Evolutionary conservation across 2,888 invertebrate species (phyloP), one percentile per base, ranked within the genome.

Genomic region (Mongoloraphidia duomilia): DNA sequence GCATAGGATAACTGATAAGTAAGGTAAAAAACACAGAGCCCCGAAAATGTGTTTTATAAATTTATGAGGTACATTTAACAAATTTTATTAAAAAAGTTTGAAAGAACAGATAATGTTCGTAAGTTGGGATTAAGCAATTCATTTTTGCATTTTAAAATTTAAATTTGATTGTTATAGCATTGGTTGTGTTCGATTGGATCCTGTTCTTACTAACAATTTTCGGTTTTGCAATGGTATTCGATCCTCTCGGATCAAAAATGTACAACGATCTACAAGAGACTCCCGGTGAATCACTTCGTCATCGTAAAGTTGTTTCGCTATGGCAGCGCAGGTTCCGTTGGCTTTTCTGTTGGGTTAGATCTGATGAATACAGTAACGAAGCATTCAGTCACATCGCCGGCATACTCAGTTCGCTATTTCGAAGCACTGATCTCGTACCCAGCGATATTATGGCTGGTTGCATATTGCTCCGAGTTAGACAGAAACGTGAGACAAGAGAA

Each of bases 371-470:
- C 57, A 81, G 83, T 47, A 80, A 80, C 58, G 83, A 84, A 63
- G 84, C 85, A 2, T 85, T 87, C 65, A 80, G 83, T 63, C 84
- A 85, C 67, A 81, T 83, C 49, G 85, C 84, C 63, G 81, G 84
- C 80, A 67, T 90, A 9, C 73, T 90, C 53, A 82, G 84, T 60
- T 80, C 83, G 3, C 72, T 89, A 52, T 89, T 90, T 66, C 75
- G 90, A 59, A 86, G 87, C 54, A 82, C 87, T 8, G 90, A 93
- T 66, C 69, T 92, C 39, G 91, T 93, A 1, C 85, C 90, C 0
- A 87, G 90, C 0, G 94, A 93, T 65, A 79, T 92, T 12, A 80
- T 89, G 49, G 91, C 91, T 10, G 93, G 91, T 10, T 80, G 88
- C 59, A 80, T 93, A 17, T 75, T 93, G n/a, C 74, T 92, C 5